Evolutionary conservation across 2,113 vertebrate species (phyloP).

Genomic region (Abramis brama): DNA sequence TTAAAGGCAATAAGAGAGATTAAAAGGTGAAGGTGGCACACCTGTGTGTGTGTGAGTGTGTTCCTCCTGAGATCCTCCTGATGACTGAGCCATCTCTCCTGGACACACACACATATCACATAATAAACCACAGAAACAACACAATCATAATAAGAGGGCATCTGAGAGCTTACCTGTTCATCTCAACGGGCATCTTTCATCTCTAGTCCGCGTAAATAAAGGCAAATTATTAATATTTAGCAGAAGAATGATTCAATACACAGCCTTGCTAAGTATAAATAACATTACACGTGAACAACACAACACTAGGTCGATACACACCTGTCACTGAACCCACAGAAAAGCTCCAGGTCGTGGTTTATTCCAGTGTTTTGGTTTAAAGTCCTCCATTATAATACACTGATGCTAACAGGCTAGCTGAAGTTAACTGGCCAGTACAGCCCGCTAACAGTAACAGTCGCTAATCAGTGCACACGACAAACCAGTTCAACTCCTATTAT

Average conservation of each 20-base stretch:
- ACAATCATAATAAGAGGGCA: neutral
- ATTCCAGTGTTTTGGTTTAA: neutral
- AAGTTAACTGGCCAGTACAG: neutral
- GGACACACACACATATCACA: neutral
- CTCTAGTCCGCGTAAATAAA: neutral
- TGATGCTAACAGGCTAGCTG: constrained; percentile 10
- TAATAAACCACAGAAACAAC: neutral
- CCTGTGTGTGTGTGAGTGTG: constrained; percentile 37
- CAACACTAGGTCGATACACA: neutral
- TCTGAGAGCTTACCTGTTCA: neutral
- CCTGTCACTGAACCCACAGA: neutral
- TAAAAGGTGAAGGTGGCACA: constrained; percentile 7
- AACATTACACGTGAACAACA: neutral
- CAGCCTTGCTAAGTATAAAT: neutral
- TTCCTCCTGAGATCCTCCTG: constrained; percentile 21
- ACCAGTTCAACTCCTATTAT: neutral
- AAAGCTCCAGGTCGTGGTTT: neutral
- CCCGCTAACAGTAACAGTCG: neutral
- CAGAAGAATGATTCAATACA: neutral
- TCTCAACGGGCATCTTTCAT: neutral
- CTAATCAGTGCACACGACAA: neutral
- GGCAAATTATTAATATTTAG: neutral
- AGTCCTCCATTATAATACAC: neutral
- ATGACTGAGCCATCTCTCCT: constrained; percentile 46
- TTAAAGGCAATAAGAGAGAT: constrained; percentile 35